Conservation (phyloP, 2,113 vertebrate species). For the Seriola rivoliana region DNA sequence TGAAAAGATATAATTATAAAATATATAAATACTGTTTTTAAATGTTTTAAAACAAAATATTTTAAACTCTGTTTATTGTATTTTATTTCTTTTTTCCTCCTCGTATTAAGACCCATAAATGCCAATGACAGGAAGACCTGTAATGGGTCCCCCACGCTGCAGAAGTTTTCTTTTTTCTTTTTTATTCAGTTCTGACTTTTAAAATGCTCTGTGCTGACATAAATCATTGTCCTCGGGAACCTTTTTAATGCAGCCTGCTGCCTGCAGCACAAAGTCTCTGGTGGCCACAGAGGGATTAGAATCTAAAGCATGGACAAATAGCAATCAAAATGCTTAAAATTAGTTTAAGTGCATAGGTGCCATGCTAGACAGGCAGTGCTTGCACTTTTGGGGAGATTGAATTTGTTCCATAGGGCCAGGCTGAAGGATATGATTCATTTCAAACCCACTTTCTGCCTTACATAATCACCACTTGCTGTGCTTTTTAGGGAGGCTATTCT, state of each 20-base stretch:
- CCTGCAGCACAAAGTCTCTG: constrained; percentile 25
- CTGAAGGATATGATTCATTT: constrained; percentile 65
- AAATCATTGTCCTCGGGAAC: constrained; percentile 37
- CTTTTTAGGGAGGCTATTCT: constrained; percentile 45
- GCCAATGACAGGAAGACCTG: too few species aligned
- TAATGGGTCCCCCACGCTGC: too few species aligned
- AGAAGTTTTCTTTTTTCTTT: not conserved
- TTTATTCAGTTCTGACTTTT: constrained; percentile 28
- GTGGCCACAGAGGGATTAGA: constrained; percentile 42
- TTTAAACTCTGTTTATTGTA: too few species aligned
- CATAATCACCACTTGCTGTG: constrained; percentile 54
- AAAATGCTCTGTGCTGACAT: constrained; percentile 22
- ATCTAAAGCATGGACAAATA: constrained; percentile 49
- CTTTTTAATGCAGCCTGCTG: constrained; percentile 30
- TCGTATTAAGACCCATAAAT: too few species aligned
- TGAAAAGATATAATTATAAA: too few species aligned
- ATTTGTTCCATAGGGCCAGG: constrained; percentile 45
- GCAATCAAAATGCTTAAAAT: constrained; percentile 49
- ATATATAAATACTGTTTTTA: too few species aligned
- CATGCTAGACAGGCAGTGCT: constrained; percentile 22
- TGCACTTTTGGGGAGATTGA: constrained; percentile 48
- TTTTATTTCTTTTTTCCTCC: too few species aligned
- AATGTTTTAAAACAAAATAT: too few species aligned
- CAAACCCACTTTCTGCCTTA: constrained; percentile 43
- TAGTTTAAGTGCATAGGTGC: constrained; percentile 33